phyloP scores from a whole-genome alignment of 2,797 vertebrate genomes.

The Chlorospingus semifuscus region DNA sequence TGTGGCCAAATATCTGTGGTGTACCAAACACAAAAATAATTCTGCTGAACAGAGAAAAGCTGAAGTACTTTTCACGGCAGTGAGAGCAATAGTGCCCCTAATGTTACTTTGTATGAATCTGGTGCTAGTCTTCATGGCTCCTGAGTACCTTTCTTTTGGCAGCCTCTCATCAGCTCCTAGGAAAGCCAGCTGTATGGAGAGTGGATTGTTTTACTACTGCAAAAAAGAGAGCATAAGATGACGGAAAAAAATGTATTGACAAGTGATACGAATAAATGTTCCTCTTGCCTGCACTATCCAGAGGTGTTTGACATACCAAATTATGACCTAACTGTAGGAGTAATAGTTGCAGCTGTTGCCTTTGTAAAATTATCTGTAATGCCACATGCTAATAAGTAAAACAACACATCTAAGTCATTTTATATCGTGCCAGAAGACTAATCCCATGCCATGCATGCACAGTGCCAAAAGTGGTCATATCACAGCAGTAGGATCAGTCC shows the following conservation, averaged over 20 bases:
- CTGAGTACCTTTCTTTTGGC: background rate
- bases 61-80: background rate
- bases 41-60: background rate
- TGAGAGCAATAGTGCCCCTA: background rate
- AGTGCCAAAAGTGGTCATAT: constrained; percentile 64
- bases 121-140: background rate
- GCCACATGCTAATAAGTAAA: constrained; percentile 67
- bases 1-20: background rate
- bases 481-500: constrained; percentile 67
- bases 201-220: constrained; percentile 36
- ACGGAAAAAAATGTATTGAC: constrained; percentile 66
- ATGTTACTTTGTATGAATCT: background rate
- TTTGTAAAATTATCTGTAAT: constrained; percentile 75
- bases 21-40: background rate
- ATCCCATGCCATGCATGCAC: constrained; percentile 60
- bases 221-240: background rate
- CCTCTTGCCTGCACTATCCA: constrained; percentile 35
- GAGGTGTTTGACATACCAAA: constrained; percentile 72
- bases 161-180: background rate
- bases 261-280: constrained; percentile 73
- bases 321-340: constrained; percentile 72
- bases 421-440: constrained; percentile 63
- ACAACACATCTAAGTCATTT: constrained; percentile 68
- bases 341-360: constrained; percentile 75
- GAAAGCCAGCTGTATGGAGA: background rate